These are phyloP conservation scores for Brienomyrus longianalis DNA, from an alignment of 2,113 vertebrate genomes.

Conservation along the genomic window DNA sequence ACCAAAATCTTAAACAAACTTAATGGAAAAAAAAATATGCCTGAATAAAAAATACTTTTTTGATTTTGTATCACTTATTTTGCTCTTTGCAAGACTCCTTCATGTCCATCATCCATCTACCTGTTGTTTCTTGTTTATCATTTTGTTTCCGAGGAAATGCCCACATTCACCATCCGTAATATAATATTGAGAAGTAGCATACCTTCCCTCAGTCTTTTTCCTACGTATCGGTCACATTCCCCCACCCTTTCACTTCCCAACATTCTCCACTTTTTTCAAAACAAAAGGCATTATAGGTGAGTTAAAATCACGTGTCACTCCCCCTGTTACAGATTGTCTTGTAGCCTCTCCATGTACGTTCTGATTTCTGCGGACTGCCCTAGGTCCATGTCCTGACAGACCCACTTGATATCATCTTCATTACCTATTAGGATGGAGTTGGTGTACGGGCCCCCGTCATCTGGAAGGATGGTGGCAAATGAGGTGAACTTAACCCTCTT, in stretches of 20 bases:
- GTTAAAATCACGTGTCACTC: conserved; percentile 53
- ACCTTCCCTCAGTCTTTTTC: background rate
- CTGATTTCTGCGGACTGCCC: conserved; percentile 81
- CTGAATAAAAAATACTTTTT: background rate
- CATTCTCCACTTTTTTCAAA: conserved; percentile 29
- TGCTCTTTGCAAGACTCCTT: conserved; percentile 4
- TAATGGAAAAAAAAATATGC: conserved; percentile 14
- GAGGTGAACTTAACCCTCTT: conserved; percentile 96
- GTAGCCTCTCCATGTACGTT: conserved; percentile 94
- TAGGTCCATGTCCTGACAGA: conserved; percentile 91
- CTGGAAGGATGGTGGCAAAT: conserved; percentile 84
- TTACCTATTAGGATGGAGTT: conserved; percentile 83
- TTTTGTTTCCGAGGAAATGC: conserved; percentile 17
- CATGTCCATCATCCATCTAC: background rate
- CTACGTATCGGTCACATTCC: background rate
- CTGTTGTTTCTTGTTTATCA: background rate
- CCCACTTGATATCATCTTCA: conserved; percentile 94
- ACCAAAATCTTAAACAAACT: conserved; percentile 5
- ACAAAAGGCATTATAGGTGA: conserved; percentile 72
- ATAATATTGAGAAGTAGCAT: background rate
- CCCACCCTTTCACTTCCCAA: conserved; percentile 25
- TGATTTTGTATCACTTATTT: conserved; percentile 7
- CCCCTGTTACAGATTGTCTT: conserved; percentile 87
- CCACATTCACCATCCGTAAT: background rate
- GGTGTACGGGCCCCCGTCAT: conserved; percentile 79